Conservation (phyloP, 2,888 invertebrate genomes). For the Oeneis ivallda region DNA sequence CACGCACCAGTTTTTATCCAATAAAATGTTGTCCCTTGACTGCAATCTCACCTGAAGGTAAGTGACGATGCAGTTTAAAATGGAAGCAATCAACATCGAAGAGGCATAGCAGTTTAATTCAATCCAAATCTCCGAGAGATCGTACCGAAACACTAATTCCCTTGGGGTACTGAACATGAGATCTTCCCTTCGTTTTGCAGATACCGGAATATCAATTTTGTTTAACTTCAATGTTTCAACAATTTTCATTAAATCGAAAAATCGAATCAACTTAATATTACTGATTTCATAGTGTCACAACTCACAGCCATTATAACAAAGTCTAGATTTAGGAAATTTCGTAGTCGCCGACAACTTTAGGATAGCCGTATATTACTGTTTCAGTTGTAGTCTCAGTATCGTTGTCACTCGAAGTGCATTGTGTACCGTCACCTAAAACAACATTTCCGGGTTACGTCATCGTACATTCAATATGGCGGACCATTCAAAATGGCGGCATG, state of each 20-base stretch:
- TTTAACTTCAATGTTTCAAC: too few species aligned
- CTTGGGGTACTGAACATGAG: too few species aligned
- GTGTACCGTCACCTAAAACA: conserved; percentile 47
- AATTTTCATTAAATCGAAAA: too few species aligned
- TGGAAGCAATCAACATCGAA: too few species aligned
- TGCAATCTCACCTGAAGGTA: too few species aligned
- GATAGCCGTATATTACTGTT: conserved; percentile 65
- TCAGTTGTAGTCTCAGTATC: conserved; percentile 59
- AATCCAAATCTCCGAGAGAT: too few species aligned
- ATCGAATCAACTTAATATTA: not conserved
- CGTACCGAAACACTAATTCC: too few species aligned
- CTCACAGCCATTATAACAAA: not conserved
- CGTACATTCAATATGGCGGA: not conserved
- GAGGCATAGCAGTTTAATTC: too few species aligned
- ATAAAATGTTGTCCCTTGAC: too few species aligned
- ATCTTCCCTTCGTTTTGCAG: not conserved
- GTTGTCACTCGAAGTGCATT: conserved; percentile 53
- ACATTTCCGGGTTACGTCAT: not conserved
- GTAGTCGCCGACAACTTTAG: conserved; percentile 63
- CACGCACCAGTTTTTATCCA: too few species aligned
- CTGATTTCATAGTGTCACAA: not conserved
- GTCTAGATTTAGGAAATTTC: conserved; percentile 31
- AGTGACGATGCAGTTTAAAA: too few species aligned
- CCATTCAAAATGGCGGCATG: not conserved
- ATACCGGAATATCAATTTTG: too few species aligned